phyloP scores from a whole-genome alignment of 2,113 vertebrate genomes.

The Planiliza haematocheilus region DNA sequence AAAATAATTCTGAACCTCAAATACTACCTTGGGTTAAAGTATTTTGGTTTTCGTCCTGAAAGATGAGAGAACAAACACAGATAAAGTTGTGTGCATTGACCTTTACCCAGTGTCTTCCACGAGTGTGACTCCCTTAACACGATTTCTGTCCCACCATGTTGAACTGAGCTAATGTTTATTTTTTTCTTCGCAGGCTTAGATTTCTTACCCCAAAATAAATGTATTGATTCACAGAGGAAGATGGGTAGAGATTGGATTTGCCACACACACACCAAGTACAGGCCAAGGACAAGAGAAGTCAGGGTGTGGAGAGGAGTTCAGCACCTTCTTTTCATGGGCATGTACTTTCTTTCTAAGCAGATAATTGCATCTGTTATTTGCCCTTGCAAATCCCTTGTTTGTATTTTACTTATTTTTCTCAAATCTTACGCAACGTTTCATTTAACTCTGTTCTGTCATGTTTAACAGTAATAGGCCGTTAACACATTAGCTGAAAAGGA shows the following conservation, averaged over 20 bases:
- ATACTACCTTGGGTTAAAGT: too few relatives aligned
- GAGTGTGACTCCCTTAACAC: too few relatives aligned
- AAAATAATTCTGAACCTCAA: too few relatives aligned
- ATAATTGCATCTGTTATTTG: background rate
- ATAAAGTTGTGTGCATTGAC: too few relatives aligned
- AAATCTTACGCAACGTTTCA: too few relatives aligned
- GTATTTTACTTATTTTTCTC: background rate
- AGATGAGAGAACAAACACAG: too few relatives aligned
- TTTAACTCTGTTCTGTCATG: background rate
- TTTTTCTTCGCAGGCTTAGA: slow-evolving; percentile 11
- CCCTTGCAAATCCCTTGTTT: background rate
- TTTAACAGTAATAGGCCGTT: background rate
- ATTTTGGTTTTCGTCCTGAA: too few relatives aligned
- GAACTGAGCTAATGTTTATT: background rate
- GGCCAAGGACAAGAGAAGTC: slow-evolving; percentile 39
- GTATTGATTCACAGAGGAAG: slow-evolving; percentile 50
- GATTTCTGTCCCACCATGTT: background rate
- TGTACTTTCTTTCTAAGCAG: background rate
- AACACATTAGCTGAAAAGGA: background rate
- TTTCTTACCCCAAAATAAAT: slow-evolving; percentile 52
- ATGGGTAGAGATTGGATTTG: slow-evolving; percentile 10
- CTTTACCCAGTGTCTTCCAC: too few relatives aligned
- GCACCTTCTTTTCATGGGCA: background rate
- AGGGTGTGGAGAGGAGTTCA: background rate
- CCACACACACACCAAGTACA: slow-evolving; percentile 29